Conservation (phyloP, 2,113 vertebrate species). For the Lepus americanus region DNA sequence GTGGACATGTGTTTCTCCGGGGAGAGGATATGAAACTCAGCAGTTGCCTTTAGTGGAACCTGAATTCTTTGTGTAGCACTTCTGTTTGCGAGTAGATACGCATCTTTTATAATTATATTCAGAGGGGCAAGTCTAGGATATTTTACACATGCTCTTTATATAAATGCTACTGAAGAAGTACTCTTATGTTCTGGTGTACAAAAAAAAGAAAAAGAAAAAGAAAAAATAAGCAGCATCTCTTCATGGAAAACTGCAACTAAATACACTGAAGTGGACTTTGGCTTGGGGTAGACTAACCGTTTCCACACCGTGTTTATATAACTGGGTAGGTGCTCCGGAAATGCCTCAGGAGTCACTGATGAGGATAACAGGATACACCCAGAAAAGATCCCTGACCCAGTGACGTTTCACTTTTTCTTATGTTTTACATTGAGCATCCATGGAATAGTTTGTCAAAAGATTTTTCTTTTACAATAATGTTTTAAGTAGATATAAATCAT, state of each 20-base stretch:
- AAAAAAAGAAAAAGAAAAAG: too few species aligned
- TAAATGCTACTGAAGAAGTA: conserved; percentile 20
- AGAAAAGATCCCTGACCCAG: background rate
- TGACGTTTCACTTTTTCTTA: background rate
- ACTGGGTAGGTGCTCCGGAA: background rate
- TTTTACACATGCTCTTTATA: background rate
- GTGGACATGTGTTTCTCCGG: background rate
- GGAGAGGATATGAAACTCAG: background rate
- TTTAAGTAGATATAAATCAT: background rate
- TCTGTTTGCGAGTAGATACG: background rate
- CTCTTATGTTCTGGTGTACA: background rate
- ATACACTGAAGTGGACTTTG: background rate
- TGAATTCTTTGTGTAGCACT: background rate
- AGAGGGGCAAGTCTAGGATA: background rate
- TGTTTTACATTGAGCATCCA: background rate
- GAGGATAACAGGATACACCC: background rate
- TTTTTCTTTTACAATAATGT: background rate
- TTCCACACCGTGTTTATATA: background rate
- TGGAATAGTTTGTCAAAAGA: background rate
- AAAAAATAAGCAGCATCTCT: too few species aligned
- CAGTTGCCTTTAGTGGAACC: background rate
- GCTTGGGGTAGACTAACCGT: background rate
- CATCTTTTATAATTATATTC: background rate
- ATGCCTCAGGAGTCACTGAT: background rate
- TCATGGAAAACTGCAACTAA: background rate